Conservation (phyloP, 2,113 vertebrate genomes). For the Xiphophorus couchianus region DNA sequence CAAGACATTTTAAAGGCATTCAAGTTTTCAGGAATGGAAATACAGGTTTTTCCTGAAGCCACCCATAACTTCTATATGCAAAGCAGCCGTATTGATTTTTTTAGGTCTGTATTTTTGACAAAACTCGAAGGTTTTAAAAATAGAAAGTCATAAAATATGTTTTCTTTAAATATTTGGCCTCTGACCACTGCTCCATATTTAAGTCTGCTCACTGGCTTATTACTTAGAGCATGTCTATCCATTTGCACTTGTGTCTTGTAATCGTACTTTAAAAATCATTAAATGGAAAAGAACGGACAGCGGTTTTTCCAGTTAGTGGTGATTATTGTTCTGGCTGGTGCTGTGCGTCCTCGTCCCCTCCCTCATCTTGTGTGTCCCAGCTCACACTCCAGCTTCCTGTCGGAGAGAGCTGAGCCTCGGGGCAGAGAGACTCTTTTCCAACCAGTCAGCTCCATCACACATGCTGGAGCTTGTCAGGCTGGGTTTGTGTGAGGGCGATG, state of each 20-base stretch:
- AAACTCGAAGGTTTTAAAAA: background rate
- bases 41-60: too few relatives aligned
- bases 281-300: background rate
- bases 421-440: slow-evolving; percentile 69
- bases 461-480: slow-evolving; percentile 72
- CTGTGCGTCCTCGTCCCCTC: slow-evolving; percentile 8
- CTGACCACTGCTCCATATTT: background rate
- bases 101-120: too few relatives aligned
- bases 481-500: slow-evolving; percentile 55
- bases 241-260: background rate
- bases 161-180: too few relatives aligned
- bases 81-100: too few relatives aligned
- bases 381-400: slow-evolving; percentile 77
- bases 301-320: slow-evolving; percentile 18
- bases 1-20: too few relatives aligned
- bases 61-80: too few relatives aligned
- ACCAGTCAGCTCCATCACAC: slow-evolving; percentile 58
- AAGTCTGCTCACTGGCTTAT: background rate
- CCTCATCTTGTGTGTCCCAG: slow-evolving; percentile 67
- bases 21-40: too few relatives aligned
- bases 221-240: background rate
- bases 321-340: slow-evolving; percentile 23
- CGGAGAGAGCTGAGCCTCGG: slow-evolving; percentile 64
- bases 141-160: background rate
- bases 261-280: background rate